Base-by-base conservation (phyloP, 2,888 invertebrate genomes). In the Phalera bucephala region DNA sequence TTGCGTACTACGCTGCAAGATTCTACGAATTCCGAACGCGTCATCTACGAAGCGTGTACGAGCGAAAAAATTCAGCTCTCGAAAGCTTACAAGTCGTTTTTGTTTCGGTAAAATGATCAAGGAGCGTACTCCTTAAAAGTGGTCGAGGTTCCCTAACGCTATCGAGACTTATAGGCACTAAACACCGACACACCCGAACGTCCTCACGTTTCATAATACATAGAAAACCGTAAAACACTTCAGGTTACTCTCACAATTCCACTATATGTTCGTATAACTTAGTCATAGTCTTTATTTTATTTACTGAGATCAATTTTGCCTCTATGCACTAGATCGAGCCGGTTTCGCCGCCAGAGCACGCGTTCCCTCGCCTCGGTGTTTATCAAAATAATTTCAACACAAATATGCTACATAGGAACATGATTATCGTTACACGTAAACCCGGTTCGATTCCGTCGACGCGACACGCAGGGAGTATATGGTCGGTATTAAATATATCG, bases 261-360 rank as follows among this genome's bases (percentile, higher is more conserved):
- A 85, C 88, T 85, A 86, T 72, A 78, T 67, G 83, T 84, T 80
- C 79, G 67, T 72, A 72, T 75, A 68, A 76, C 65, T 72, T 72
- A 76, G 70, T 65, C 63, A 71, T 80, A 83, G 83, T 85, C 80
- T 80, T 81, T 82, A 81, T 80, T 79, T 75, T 81, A 73, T 70
- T 72, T 76, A 87, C 72, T 89, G 88, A 89, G 88, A 89, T 89
- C 88, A 89, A 78, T 79, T 77, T 77, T 77, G 80, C 81, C 84
- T 74, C 79, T 80, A 75, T 67, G 79, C 80, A 77, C 80, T 80
- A 77, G 57, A 53, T 61, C 69, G 67, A 55, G 65, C 60, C 63
- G 58, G 55, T 65, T 67, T 63, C 73, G 71, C 72, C 25, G 13
- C 11, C 15, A 23, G 47, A 36, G 40, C 30, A 40, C 35, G 33